Evolutionary conservation across 92 coral and sea anemone genomes (phyloP).

Genomic region (Epizoanthus scotinus): DNA sequence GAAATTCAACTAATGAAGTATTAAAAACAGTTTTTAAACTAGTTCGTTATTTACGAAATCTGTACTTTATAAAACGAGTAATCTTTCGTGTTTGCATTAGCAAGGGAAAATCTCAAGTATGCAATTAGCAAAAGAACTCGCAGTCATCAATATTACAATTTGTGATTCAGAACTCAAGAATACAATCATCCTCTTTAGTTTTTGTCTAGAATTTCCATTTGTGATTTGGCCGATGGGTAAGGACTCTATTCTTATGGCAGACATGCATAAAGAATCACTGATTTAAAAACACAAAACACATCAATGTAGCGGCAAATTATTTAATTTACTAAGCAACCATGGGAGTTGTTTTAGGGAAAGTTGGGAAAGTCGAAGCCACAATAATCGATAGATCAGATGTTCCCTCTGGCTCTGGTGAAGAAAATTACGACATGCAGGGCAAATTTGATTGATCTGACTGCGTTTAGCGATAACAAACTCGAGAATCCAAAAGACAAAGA

Average conservation of each 20-base stretch:
- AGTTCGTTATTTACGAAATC: background rate
- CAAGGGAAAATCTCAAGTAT: conserved; percentile 7
- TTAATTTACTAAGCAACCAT: background rate
- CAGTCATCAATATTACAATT: background rate
- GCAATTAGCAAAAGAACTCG: conserved; percentile 25
- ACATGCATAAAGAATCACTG: background rate
- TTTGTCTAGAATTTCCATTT: background rate
- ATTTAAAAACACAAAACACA: background rate
- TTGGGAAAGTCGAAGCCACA: background rate
- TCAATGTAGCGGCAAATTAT: conserved; percentile 2
- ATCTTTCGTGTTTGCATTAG: background rate
- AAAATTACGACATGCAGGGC: background rate
- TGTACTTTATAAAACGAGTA: background rate
- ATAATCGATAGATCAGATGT: background rate
- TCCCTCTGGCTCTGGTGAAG: conserved; percentile 7
- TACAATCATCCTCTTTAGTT: background rate
- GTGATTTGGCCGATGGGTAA: too few relatives aligned
- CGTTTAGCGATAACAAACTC: background rate
- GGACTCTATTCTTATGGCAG: background rate
- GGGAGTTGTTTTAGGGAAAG: background rate
- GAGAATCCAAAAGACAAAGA: background rate
- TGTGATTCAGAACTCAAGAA: background rate
- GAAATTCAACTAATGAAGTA: background rate
- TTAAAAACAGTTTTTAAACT: background rate
- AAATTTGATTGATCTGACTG: conserved; percentile 26